phyloP scores from a whole-genome alignment of 2,888 invertebrate genomes.

The Acrobeloides nanus region DNA sequence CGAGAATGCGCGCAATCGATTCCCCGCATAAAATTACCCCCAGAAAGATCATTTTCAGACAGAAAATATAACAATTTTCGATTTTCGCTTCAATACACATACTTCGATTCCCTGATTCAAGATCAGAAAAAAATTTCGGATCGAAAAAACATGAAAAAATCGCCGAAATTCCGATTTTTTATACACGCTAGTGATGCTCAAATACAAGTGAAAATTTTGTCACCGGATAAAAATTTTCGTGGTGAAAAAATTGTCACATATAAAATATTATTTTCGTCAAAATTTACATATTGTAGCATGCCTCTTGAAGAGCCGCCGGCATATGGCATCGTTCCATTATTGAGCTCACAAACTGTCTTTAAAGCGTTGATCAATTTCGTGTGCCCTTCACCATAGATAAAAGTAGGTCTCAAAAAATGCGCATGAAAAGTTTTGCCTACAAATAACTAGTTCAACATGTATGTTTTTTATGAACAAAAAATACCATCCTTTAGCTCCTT shows the following conservation, averaged over 20 bases:
- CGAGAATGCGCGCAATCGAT: too few relatives aligned
- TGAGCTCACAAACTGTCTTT: constrained; percentile 20
- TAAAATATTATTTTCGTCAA: neutral
- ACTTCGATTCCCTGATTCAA: too few relatives aligned
- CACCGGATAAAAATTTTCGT: too few relatives aligned
- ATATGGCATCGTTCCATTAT: constrained; percentile 26
- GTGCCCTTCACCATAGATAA: constrained; percentile 42
- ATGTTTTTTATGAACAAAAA: neutral
- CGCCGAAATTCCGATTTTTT: too few relatives aligned
- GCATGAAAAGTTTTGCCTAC: constrained; percentile 23
- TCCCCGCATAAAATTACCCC: too few relatives aligned
- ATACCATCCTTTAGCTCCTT: constrained; percentile 17
- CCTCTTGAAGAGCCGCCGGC: constrained; percentile 37
- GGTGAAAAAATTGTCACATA: neutral
- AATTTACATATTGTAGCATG: constrained; percentile 43
- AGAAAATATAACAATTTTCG: too few relatives aligned
- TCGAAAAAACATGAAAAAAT: too few relatives aligned
- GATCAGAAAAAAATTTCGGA: too few relatives aligned
- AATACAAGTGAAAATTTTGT: too few relatives aligned
- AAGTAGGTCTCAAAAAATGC: constrained; percentile 38
- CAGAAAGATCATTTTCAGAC: too few relatives aligned
- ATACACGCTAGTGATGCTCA: too few relatives aligned
- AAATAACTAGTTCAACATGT: neutral
- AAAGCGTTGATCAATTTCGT: constrained; percentile 22
- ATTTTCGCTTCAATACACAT: too few relatives aligned